These are phyloP conservation scores for Temnothorax ravouxi DNA, from an alignment of 2,888 invertebrate species.

Conservation along the genomic window DNA sequence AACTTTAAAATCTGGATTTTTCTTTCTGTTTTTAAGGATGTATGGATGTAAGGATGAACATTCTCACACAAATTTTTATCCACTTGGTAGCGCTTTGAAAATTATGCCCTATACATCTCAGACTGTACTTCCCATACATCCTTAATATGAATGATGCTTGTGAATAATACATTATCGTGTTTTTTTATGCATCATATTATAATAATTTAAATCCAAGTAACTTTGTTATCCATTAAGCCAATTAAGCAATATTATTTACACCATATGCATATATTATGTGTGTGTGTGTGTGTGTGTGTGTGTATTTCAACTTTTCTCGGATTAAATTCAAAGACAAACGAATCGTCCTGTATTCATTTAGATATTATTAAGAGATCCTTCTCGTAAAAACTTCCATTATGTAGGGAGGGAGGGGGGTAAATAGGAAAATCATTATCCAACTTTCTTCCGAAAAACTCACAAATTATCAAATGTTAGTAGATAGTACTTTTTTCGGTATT, in stretches of 20 bases:
- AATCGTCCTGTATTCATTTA: background rate
- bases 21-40: background rate
- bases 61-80: no score
- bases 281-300: no score
- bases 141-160: background rate
- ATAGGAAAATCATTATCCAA: slow-evolving; percentile 15
- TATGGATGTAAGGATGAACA: no score
- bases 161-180: background rate
- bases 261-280: no score
- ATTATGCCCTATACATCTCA: no score
- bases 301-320: background rate
- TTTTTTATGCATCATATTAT: background rate
- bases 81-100: no score
- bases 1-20: background rate
- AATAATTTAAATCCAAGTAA: background rate
- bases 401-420: background rate
- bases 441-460: slow-evolving; percentile 34
- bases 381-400: background rate
- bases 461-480: slow-evolving; percentile 42
- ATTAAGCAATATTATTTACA: background rate
- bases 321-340: background rate
- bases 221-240: background rate
- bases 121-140: no score
- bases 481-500: slow-evolving; percentile 45
- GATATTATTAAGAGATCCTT: background rate